Percentiles rank a stretch among this genome's conserved stretches.
phyloP scores from a whole-genome alignment of 2,888 invertebrate species.

The Herminia tarsipennalis region DNA sequence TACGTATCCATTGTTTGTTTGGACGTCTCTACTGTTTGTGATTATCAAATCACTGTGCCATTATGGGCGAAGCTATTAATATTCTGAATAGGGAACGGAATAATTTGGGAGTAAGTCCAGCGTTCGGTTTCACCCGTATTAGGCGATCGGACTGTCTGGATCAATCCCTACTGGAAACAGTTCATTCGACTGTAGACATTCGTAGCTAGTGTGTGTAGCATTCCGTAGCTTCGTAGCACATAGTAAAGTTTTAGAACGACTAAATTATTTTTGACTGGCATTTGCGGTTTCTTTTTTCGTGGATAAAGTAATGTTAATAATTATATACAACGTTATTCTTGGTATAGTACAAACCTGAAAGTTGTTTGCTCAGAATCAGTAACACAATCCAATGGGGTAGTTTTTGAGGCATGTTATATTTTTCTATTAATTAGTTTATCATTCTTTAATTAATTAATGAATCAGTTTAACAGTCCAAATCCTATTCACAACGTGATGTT shows the following conservation, averaged over 20 bases:
- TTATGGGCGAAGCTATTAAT: conserved; percentile 59
- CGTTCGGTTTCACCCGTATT: conserved; percentile 22
- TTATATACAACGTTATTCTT: no score
- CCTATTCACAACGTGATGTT: no score
- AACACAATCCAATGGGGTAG: no score
- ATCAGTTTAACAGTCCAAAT: no score
- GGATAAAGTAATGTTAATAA: no score
- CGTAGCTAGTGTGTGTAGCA: conserved; percentile 28
- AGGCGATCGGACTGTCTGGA: conserved; percentile 16
- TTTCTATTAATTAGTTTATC: no score
- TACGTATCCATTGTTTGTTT: conserved; percentile 42
- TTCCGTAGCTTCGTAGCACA: conserved; percentile 20
- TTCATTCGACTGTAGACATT: conserved; percentile 12
- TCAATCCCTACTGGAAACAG: conserved; percentile 15
- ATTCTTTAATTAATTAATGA: no score
- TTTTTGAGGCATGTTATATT: no score
- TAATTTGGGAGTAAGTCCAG: conserved; percentile 61
- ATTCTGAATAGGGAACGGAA: conserved; percentile 61
- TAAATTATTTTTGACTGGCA: neutral
- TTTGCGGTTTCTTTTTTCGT: no score
- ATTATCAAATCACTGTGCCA: conserved; percentile 60
- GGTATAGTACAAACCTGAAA: no score
- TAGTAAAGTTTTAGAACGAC: neutral
- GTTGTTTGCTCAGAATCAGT: no score
- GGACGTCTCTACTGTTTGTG: conserved; percentile 46